These are phyloP conservation scores for Elephantulus edwardii DNA, from an alignment of 2,113 vertebrate genomes.

Conservation along the genomic window DNA sequence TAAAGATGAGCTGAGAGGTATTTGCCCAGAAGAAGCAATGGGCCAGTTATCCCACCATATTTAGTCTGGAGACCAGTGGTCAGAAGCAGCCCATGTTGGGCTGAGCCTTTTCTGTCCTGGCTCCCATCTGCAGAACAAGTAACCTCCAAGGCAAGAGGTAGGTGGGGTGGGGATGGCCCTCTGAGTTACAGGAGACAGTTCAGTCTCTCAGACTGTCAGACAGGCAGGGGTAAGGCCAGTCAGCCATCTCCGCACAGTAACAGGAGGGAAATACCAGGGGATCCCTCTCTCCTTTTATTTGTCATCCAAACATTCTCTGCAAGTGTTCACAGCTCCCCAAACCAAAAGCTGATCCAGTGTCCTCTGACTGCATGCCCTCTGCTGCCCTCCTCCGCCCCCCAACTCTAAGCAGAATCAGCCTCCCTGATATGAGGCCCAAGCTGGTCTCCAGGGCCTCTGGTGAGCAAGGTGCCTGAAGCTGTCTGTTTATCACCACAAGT, in stretches of 20 bases:
- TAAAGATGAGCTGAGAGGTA: background rate
- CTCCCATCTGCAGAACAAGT: background rate
- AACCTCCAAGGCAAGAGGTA: background rate
- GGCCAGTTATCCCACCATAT: background rate
- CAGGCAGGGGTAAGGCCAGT: background rate
- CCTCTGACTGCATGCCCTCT: background rate
- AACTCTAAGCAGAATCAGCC: no score
- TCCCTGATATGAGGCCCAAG: background rate
- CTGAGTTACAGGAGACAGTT: background rate
- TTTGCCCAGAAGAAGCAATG: background rate
- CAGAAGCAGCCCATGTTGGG: background rate
- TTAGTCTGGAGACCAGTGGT: fast-evolving
- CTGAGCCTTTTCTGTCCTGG: background rate
- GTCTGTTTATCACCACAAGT: background rate
- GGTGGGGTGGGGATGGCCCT: background rate
- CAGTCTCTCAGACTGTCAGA: background rate
- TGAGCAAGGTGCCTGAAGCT: background rate
- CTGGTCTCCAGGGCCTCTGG: background rate
- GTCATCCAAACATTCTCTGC: background rate
- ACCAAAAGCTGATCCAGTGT: background rate
- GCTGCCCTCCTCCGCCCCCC: background rate
- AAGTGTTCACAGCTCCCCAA: constrained; percentile 34
- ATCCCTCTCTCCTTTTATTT: background rate
- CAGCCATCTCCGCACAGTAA: background rate
- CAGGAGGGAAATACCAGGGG: constrained; percentile 35